Evolutionary conservation across 2,797 vertebrate genomes (phyloP).

Genomic region (Hoplostethus atlanticus): DNA sequence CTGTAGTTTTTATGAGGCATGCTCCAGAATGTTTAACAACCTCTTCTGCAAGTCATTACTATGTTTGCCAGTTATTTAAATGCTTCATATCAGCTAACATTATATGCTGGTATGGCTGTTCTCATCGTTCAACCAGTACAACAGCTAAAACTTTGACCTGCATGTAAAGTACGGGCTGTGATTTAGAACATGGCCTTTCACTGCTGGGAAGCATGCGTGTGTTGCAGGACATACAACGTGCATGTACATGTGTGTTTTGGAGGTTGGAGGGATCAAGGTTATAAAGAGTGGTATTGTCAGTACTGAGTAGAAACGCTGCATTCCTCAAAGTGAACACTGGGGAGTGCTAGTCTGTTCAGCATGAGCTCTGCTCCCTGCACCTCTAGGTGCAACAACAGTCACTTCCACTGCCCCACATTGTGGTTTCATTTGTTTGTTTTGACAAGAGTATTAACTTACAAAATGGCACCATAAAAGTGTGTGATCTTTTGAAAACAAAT

Average conservation of each 20-base stretch:
- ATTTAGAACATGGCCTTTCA: constrained; percentile 18
- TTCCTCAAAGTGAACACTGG: constrained; percentile 62
- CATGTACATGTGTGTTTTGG: constrained; percentile 29
- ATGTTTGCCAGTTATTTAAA: constrained; percentile 32
- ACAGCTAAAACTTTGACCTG: constrained; percentile 15
- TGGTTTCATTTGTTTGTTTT: constrained; percentile 75
- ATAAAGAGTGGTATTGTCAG: constrained; percentile 10
- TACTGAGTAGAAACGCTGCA: constrained; percentile 42
- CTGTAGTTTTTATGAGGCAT: constrained; percentile 29
- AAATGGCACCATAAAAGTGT: constrained; percentile 53
- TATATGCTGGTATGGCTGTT: constrained; percentile 16
- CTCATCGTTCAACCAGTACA: constrained; percentile 12
- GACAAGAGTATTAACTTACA: constrained; percentile 69
- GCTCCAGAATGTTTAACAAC: constrained; percentile 28
- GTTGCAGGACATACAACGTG: neutral
- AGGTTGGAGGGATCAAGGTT: neutral
- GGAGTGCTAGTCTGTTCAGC: constrained; percentile 65
- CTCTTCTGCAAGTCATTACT: constrained; percentile 31
- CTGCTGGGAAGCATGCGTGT: constrained; percentile 4
- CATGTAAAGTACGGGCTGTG: constrained; percentile 21
- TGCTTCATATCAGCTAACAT: constrained; percentile 28
- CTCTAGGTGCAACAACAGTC: constrained; percentile 38
- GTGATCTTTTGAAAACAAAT: constrained; percentile 57
- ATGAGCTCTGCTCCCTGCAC: constrained; percentile 8
- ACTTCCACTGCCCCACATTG: constrained; percentile 42